These are phyloP conservation scores for Conger conger DNA, from an alignment of 2,113 vertebrate genomes.

Conservation along the genomic window DNA sequence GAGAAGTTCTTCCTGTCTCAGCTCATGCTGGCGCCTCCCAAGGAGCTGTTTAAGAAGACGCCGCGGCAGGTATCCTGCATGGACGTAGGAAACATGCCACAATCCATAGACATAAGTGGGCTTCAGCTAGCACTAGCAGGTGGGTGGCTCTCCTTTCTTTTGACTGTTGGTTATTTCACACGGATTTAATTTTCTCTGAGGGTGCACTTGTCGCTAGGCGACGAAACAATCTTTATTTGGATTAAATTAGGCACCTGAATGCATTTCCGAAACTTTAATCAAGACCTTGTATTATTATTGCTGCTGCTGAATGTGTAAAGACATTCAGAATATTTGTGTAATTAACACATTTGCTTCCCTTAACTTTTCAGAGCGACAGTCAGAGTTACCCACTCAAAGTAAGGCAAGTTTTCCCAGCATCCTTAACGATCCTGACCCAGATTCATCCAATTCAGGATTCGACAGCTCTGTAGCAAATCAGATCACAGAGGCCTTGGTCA, in stretches of 20 bases:
- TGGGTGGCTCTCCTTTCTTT: constrained; percentile 40
- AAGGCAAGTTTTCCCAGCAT: constrained; percentile 97
- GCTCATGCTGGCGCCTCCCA: constrained; percentile 93
- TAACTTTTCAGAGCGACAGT: constrained; percentile 84
- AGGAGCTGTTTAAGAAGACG: constrained; percentile 97
- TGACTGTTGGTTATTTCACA: no score
- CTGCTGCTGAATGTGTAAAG: neutral
- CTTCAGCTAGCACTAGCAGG: constrained; percentile 93
- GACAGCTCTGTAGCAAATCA: constrained; percentile 97
- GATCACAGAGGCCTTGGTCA: constrained; percentile 95
- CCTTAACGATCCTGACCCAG: constrained; percentile 94
- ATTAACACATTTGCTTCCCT: neutral
- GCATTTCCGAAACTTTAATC: neutral
- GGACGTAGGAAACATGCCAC: constrained; percentile 87
- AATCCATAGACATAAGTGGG: constrained; percentile 92
- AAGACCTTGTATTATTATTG: neutral
- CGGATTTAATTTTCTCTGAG: no score
- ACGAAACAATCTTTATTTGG: no score
- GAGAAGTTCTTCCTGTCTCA: constrained; percentile 98
- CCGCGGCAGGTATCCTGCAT: constrained; percentile 92
- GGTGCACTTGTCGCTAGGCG: no score
- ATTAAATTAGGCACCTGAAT: no score
- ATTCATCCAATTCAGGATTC: constrained; percentile 95
- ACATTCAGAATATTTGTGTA: neutral
- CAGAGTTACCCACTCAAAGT: constrained; percentile 94